Percentiles rank a stretch among this genome's conserved stretches.
Conservation (phyloP, 2,797 vertebrate genomes). For the Phalanger gymnotis region DNA sequence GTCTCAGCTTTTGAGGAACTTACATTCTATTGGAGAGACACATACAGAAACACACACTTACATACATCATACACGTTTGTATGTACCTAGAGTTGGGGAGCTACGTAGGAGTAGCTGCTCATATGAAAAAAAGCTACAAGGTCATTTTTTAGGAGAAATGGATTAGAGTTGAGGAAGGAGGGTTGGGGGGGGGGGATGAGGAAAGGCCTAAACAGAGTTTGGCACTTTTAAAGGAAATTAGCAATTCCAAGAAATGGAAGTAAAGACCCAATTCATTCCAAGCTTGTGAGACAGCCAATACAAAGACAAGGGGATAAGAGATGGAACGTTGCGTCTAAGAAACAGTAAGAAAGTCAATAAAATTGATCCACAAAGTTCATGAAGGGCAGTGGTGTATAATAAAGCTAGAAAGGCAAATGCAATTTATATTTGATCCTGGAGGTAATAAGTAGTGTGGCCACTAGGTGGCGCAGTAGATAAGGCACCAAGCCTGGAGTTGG, state of each 20-base stretch:
- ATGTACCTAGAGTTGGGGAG: neutral
- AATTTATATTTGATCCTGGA: neutral
- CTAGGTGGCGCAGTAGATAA: neutral
- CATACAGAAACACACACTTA: neutral
- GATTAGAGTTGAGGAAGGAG: neutral
- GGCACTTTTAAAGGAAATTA: neutral
- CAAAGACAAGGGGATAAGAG: neutral
- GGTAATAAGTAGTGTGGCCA: neutral
- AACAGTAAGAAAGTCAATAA: neutral
- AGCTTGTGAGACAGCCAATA: neutral
- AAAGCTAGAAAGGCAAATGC: neutral
- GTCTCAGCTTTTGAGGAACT: neutral
- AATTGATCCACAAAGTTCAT: neutral
- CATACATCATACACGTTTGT: neutral
- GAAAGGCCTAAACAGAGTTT: neutral
- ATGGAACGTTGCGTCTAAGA: neutral
- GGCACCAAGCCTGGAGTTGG: neutral
- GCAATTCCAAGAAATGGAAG: neutral
- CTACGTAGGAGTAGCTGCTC: neutral
- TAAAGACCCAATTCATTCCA: neutral
- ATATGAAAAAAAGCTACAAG: neutral
- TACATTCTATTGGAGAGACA: neutral
- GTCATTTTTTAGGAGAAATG: neutral
- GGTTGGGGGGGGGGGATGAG: neutral
- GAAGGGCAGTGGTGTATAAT: neutral